phyloP scores from a whole-genome alignment of 2,888 invertebrate genomes.

The Netelia virgata region DNA sequence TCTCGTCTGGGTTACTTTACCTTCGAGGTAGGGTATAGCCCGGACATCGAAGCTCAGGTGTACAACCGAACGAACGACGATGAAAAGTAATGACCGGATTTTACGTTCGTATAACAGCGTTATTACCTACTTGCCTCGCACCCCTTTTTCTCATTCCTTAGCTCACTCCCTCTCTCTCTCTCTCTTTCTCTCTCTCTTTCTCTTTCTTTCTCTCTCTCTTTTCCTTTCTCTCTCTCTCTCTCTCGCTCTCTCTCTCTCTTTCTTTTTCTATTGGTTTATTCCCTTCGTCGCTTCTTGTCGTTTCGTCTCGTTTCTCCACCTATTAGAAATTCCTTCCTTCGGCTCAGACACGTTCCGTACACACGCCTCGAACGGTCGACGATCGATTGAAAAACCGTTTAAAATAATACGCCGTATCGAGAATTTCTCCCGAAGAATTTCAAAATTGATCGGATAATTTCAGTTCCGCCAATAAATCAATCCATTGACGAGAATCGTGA shows the following conservation, averaged over 20 bases:
- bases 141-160: constrained; percentile 26
- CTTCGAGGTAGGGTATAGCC: constrained; percentile 14
- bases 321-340: neutral
- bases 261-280: too few relatives aligned
- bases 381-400: neutral
- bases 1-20: constrained; percentile 1
- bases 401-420: neutral
- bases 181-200: constrained; percentile 24
- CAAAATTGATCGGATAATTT: too few relatives aligned
- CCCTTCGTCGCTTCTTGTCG: constrained; percentile 2
- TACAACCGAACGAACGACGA: constrained; percentile 29
- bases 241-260: neutral
- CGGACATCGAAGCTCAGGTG: constrained; percentile 7
- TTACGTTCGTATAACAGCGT: constrained; percentile 63
- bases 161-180: neutral
- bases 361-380: neutral
- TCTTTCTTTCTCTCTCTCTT: neutral
- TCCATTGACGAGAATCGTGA: too few relatives aligned
- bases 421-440: too few relatives aligned
- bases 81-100: constrained; percentile 58
- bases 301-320: neutral
- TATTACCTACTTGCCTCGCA: constrained; percentile 59
- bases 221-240: neutral
- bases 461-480: too few relatives aligned
- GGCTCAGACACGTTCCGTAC: neutral